Evolutionary conservation across 2,888 invertebrate species (phyloP).

Genomic region (Ypsolopha sequella): DNA sequence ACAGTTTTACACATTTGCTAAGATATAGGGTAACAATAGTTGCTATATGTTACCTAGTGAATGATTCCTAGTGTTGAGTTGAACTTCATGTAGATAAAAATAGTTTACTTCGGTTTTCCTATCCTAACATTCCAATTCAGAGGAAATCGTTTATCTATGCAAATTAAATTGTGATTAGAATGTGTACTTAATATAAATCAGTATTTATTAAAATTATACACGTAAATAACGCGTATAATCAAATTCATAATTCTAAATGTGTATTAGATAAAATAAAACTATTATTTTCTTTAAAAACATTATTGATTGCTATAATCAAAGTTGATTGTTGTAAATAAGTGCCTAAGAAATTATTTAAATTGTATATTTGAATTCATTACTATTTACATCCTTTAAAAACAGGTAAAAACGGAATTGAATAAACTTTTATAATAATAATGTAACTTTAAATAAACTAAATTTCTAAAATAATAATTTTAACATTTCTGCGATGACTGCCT

Average conservation of each 20-base stretch:
- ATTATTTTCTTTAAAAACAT: too few relatives aligned
- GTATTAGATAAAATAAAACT: conserved; percentile 1
- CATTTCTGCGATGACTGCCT: conserved; percentile 28
- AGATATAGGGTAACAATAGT: conserved; percentile 27
- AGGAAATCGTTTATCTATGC: background rate
- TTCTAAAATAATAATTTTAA: conserved; percentile 6
- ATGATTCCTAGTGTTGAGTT: conserved; percentile 32
- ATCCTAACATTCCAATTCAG: conserved; percentile 41
- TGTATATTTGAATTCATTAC: too few relatives aligned
- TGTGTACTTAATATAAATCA: conserved; percentile 11
- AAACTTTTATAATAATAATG: too few relatives aligned
- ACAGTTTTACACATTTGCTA: conserved; percentile 30
- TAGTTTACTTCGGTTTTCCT: conserved; percentile 23
- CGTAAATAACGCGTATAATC: conserved; percentile 1
- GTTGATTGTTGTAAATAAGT: too few relatives aligned
- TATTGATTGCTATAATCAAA: too few relatives aligned
- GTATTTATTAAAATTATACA: conserved; percentile 5
- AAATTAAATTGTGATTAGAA: conserved; percentile 11
- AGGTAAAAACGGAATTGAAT: too few relatives aligned
- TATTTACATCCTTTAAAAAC: too few relatives aligned
- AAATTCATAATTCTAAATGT: conserved; percentile 1
- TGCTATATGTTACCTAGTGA: conserved; percentile 17
- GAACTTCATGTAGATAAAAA: conserved; percentile 28
- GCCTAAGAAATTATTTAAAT: too few relatives aligned
- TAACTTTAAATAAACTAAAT: too few relatives aligned